phyloP scores from a whole-genome alignment of 2,888 invertebrate genomes.

The Odontocerum albicorne region DNA sequence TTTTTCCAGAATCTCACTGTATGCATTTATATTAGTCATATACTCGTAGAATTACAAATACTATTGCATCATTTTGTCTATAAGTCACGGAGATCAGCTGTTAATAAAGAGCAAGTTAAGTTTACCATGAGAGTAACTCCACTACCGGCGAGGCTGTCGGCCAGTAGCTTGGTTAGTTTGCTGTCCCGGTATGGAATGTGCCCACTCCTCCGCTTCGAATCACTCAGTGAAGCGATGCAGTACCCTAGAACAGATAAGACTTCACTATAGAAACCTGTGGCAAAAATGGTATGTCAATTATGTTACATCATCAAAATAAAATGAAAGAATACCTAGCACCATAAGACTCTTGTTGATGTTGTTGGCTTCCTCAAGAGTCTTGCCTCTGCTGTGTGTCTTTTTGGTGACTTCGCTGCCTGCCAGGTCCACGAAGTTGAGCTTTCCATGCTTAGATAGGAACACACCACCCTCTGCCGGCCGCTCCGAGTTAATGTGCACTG shows the following conservation, averaged over 20 bases:
- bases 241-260: constrained; percentile 65
- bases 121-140: constrained; percentile 92
- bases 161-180: constrained; percentile 88
- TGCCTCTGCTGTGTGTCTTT: constrained; percentile 83
- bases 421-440: constrained; percentile 93
- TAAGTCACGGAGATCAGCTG: too few species aligned
- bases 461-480: constrained; percentile 79
- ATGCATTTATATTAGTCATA: too few species aligned
- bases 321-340: constrained; percentile 70
- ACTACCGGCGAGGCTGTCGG: constrained; percentile 91
- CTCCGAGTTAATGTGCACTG: constrained; percentile 86
- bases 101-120: too few species aligned
- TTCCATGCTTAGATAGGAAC: constrained; percentile 88
- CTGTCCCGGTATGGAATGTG: constrained; percentile 96
- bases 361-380: constrained; percentile 90
- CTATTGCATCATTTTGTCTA: too few species aligned
- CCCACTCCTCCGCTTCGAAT: constrained; percentile 72
- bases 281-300: not conserved
- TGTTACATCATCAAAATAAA: not conserved
- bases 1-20: too few species aligned
- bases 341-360: constrained; percentile 95
- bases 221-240: constrained; percentile 90
- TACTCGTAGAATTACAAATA: too few species aligned
- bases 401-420: constrained; percentile 98
- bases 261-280: not conserved